phyloP scores from a whole-genome alignment of 2,888 invertebrate species.

The Hetaerina titia region DNA sequence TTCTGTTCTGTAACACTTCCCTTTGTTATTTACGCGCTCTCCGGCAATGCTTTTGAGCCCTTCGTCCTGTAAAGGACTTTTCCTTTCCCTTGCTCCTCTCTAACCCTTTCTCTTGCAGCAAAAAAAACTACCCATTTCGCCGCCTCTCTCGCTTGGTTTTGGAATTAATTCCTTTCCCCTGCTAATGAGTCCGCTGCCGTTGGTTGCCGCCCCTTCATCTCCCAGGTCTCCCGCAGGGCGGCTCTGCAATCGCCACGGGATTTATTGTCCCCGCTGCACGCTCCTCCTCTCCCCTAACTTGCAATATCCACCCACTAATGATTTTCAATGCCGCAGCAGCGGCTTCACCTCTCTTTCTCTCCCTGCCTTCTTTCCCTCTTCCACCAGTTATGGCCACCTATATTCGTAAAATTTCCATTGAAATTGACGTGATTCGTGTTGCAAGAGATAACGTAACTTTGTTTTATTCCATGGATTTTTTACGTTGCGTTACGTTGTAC shows the following conservation, averaged over 20 bases:
- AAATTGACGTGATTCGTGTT: too few species aligned
- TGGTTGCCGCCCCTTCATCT: conserved; percentile 62
- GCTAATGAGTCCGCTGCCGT: conserved; percentile 59
- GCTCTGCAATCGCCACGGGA: conserved; percentile 49
- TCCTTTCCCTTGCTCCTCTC: not conserved
- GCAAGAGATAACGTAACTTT: too few species aligned
- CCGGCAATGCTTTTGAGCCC: not conserved
- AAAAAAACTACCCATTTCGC: not conserved
- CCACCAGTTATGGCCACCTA: not conserved
- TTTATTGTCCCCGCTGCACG: conserved; percentile 42
- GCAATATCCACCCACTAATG: conserved; percentile 54
- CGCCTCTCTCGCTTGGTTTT: not conserved
- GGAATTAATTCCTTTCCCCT: conserved; percentile 59
- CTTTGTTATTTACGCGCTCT: not conserved
- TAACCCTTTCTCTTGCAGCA: not conserved
- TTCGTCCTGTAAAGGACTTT: not conserved
- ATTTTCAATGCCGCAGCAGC: conserved; percentile 13
- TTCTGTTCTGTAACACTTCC: not conserved
- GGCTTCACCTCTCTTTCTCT: not conserved
- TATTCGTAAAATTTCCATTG: not conserved
- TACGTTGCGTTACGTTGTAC: too few species aligned
- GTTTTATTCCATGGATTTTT: too few species aligned
- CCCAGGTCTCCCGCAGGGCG: conserved; percentile 53
- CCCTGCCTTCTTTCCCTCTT: not conserved
- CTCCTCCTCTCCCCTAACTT: not conserved